These are phyloP conservation scores for Oscheius sp. DNA, from an alignment of 2,888 invertebrate genomes.

Conservation along the genomic window DNA sequence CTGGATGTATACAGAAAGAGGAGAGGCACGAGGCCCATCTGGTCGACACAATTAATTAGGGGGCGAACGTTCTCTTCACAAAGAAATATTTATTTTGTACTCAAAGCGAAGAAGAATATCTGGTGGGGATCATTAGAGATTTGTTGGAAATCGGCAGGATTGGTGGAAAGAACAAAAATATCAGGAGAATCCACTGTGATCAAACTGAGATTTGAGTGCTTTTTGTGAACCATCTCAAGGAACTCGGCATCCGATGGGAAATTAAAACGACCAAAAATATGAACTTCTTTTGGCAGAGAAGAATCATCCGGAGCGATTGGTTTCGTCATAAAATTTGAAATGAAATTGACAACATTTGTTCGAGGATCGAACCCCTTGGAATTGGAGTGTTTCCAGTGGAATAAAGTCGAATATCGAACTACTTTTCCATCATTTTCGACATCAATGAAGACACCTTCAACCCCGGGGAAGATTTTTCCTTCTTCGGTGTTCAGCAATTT, in stretches of 20 bases:
- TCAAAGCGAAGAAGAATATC: background rate
- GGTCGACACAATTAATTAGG: too few species aligned
- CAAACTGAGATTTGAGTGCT: background rate
- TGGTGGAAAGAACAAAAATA: background rate
- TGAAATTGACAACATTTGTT: conserved; percentile 10
- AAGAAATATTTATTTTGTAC: too few species aligned
- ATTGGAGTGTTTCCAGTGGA: conserved; percentile 16
- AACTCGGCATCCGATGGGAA: background rate
- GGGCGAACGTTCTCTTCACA: too few species aligned
- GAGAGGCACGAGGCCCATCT: too few species aligned
- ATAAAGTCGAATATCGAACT: background rate
- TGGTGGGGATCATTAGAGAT: background rate
- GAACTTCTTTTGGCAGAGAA: background rate
- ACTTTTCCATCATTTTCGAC: background rate
- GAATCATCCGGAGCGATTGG: background rate
- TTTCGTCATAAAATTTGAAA: background rate
- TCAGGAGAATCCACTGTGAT: background rate
- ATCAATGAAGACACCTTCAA: conserved; percentile 18
- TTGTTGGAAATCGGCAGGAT: background rate
- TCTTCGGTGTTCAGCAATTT: conserved; percentile 19
- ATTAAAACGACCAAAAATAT: conserved; percentile 17
- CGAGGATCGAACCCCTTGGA: conserved; percentile 10
- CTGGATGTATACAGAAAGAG: too few species aligned
- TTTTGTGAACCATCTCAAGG: background rate
- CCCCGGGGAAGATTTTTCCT: conserved; percentile 12